Base-by-base conservation (phyloP, 2,888 invertebrate species). In the Phalera bucephala region DNA sequence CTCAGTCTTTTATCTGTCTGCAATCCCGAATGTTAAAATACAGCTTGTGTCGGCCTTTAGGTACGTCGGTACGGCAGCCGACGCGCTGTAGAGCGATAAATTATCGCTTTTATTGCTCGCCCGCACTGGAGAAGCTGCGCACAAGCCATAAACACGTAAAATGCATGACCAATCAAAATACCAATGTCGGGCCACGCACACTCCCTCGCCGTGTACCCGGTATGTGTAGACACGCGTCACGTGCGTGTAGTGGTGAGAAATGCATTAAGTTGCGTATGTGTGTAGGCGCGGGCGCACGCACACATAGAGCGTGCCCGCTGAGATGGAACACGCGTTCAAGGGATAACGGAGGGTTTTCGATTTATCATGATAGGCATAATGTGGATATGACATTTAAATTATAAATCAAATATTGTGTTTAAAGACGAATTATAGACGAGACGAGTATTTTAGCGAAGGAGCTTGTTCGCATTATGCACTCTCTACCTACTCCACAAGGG, bases 111-210 rank as follows among this genome's bases (percentile, higher is more conserved):
- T 83, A 86, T 76, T 67, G 77, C 78, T 64, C 67, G 69, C 64
- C 76, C 78, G 75, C 81, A 76, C 72, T 65, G 72, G 50, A 75
- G 75, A 72, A 71, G 70, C 73, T 68, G 59, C 69, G 65, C 64
- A 65, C 64, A 56, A 69, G 57, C 81, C 77, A 78, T 88, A 87
- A 86, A 88, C 86, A 84, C 84, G 86, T 86, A 84, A 88, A 88
- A 88, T 88, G 88, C 88, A 89, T 89, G 88, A 88, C 88, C 88
- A 89, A 89, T 89, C 88, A 89, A 89, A 89, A 89, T 89, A 89
- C 88, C 88, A 88, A 85, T 76, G 86, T 74, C 80, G 74, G 76
- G 65, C 65, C 78, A 83, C 85, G 44, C 80, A 78, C 76, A 83
- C 81, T 43, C 1, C 2, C 6, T 23, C 15, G 37, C n/a, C 2